Conservation (phyloP, 37 sponge, comb jelly and placozoan species). For the Chondrilla cf. caribensis region DNA sequence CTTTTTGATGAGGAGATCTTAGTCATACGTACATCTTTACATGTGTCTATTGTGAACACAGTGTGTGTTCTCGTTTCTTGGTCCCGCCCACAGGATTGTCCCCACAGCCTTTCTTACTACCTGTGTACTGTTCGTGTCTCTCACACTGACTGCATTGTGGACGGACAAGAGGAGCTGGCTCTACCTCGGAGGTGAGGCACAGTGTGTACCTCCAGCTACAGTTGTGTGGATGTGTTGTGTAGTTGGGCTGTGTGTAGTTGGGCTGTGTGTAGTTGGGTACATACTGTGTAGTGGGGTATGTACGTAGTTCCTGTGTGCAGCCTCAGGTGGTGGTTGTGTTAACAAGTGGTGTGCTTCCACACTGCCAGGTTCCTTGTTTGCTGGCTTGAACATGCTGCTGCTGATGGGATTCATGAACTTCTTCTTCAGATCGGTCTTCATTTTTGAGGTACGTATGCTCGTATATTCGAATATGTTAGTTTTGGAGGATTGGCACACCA, state of each 20-base stretch:
- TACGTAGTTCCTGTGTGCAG: too few species aligned
- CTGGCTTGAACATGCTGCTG: constrained; percentile 65
- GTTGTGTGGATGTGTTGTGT: background rate
- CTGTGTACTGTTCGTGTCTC: constrained; percentile 19
- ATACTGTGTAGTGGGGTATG: too few species aligned
- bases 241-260: background rate
- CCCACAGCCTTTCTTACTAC: constrained; percentile 12
- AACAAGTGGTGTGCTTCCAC: too few species aligned
- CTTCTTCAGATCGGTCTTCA: constrained; percentile 70
- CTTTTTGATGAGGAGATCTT: too few species aligned
- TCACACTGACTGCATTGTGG: constrained; percentile 41
- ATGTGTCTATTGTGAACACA: too few species aligned
- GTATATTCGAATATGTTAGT: background rate
- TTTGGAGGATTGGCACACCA: background rate
- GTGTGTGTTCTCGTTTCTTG: too few species aligned
- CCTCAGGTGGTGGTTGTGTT: too few species aligned
- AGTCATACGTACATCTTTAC: too few species aligned
- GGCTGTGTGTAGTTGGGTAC: too few species aligned
- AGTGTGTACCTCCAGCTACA: background rate
- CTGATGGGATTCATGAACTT: constrained; percentile 71
- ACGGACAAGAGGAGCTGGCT: constrained; percentile 80
- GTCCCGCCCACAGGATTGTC: background rate
- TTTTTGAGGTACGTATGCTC: constrained; percentile 57
- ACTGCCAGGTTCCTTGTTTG: constrained; percentile 71
- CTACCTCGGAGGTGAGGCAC: constrained; percentile 79